phyloP scores from a whole-genome alignment of 1,140 invertebrate genomes.

The Eulimnadia texana region DNA sequence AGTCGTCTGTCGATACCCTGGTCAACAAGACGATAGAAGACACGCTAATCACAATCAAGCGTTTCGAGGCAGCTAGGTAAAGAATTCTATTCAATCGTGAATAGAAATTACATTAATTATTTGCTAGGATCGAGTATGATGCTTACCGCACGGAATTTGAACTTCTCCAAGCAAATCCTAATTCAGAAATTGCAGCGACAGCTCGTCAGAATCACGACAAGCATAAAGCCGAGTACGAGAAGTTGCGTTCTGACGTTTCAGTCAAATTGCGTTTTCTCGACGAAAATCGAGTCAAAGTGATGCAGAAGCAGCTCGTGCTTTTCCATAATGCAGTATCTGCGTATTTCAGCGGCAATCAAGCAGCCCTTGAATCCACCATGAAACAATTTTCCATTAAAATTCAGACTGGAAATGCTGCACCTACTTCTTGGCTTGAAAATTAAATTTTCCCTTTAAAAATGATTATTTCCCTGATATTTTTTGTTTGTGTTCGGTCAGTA shows the following conservation, averaged over 20 bases:
- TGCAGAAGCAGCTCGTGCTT: slow-evolving; percentile 90
- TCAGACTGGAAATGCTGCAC: slow-evolving; percentile 51
- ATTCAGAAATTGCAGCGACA: slow-evolving; percentile 39
- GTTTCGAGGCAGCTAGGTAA: slow-evolving; percentile 81
- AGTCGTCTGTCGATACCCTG: slow-evolving; percentile 83
- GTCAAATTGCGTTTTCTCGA: slow-evolving; percentile 91
- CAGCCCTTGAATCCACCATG: slow-evolving; percentile 79
- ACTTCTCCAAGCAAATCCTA: slow-evolving; percentile 45
- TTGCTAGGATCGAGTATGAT: slow-evolving; percentile 86
- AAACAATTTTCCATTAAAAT: slow-evolving; percentile 90
- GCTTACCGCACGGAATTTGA: slow-evolving; percentile 88
- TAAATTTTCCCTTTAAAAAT: slow-evolving; percentile 22
- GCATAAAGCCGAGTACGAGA: slow-evolving; percentile 80
- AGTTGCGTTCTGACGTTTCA: slow-evolving; percentile 75
- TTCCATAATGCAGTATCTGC: slow-evolving; percentile 93
- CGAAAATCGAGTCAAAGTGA: slow-evolving; percentile 95
- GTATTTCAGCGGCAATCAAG: slow-evolving; percentile 90
- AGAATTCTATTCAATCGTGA: too few relatives aligned
- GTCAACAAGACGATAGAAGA: slow-evolving; percentile 96
- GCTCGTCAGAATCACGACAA: slow-evolving; percentile 64
- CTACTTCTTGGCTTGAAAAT: slow-evolving; percentile 63
- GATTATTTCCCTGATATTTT: neutral
- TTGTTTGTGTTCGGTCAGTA: neutral
- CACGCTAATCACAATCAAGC: slow-evolving; percentile 77
- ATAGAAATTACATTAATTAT: too few relatives aligned